Evolutionary conservation across 1,140 invertebrate genomes (phyloP).

Genomic region (Hesperophylax magnus): DNA sequence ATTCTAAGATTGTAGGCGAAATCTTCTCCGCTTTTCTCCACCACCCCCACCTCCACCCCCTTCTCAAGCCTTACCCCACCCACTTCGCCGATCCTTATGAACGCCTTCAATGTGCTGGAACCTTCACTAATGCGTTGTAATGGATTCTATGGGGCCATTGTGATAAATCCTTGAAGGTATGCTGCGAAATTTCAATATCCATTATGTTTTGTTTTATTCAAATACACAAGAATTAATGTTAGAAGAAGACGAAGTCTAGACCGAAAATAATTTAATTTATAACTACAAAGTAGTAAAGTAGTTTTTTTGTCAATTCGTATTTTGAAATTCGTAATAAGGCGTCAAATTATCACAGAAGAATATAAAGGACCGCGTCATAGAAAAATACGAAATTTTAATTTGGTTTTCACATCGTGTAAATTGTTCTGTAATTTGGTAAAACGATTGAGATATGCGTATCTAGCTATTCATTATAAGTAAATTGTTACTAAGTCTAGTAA

Average conservation of each 20-base stretch:
- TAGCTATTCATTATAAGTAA: too few relatives aligned
- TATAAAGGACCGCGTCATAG: too few relatives aligned
- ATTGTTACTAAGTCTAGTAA: too few relatives aligned
- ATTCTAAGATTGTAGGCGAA: slow-evolving; percentile 46
- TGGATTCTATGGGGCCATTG: slow-evolving; percentile 49
- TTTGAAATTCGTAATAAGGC: too few relatives aligned
- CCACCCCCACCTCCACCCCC: too few relatives aligned
- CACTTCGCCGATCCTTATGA: slow-evolving; percentile 23
- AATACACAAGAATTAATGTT: slow-evolving; percentile 39
- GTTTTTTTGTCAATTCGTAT: too few relatives aligned
- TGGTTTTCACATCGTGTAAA: too few relatives aligned
- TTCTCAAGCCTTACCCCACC: neutral
- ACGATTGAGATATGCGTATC: too few relatives aligned
- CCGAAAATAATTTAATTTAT: neutral
- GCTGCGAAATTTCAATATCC: slow-evolving; percentile 36
- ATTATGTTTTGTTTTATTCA: slow-evolving; percentile 1
- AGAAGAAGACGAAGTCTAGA: slow-evolving; percentile 29
- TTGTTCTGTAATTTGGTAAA: too few relatives aligned
- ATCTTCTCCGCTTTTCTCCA: slow-evolving; percentile 21
- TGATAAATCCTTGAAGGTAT: slow-evolving; percentile 52
- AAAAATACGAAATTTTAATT: too few relatives aligned
- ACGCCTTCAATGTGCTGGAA: slow-evolving; percentile 31
- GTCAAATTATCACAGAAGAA: too few relatives aligned
- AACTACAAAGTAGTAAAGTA: too few relatives aligned
- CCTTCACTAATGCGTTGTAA: slow-evolving; percentile 51